Evolutionary conservation across 2,797 vertebrate species (phyloP), one percentile per base, ranked within the genome.

Genomic region (Periparus ater): DNA sequence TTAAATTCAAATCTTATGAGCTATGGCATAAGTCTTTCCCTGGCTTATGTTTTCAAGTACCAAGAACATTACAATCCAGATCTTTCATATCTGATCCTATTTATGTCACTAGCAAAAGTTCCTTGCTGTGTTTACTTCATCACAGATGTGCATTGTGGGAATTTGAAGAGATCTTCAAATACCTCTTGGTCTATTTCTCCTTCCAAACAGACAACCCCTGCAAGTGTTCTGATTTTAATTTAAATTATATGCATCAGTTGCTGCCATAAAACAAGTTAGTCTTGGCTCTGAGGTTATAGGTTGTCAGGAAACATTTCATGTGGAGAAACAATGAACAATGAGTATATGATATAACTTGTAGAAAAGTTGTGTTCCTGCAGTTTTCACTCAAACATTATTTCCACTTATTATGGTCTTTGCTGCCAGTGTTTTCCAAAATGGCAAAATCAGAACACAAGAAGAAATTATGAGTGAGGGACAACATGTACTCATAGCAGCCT

Each of bases 141-240:
- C 83, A 90, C 80, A 87, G 78, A 93, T 81, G 88, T 89, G 42
- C 4, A 1, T 67, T 76, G 36, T 65, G 83, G 70, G 62, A 71
- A 85, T 95, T 85, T 84, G 63, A 50, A 89, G 78, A 81, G 63
- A n/a, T 88, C 44, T 91, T 89, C 78, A 92, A 84, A 88, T 88
- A 93, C 26, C 11, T 91, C 73, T 94, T 72, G 23, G 47, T 88
- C 73, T 93, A 47, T 74, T 93, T 89, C 85, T 89, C 47, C 30
- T 89, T 95, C 78, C 66, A 86, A 92, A 79, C 29, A 93, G 72
- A 88, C 44, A 89, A 78, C 50, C 30, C 29, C 55, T 76, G 71
- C 44, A 92, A 96, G 40, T 13, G 45, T 61, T 81, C 61, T 88
- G 91, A 95, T 74, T 95, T 96, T 94, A 68, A 85, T 93, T 95